Percentiles rank a stretch among this genome's conserved stretches.
Evolutionary conservation across 2,113 vertebrate genomes (phyloP).

Genomic region (Scolopax mira): DNA sequence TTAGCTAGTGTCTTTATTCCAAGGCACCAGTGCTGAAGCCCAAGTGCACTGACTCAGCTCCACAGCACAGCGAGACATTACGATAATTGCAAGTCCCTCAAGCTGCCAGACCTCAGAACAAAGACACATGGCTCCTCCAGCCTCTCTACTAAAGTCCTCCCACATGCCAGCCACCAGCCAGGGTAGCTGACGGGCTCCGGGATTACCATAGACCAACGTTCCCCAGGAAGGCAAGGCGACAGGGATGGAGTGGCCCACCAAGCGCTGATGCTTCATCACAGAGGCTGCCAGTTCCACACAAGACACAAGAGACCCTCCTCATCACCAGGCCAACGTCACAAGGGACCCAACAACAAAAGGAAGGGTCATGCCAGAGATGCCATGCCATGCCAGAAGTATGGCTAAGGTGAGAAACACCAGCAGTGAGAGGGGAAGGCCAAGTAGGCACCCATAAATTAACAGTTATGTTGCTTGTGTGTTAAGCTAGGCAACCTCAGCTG

Average conservation of each 20-base stretch:
- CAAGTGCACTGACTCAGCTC: neutral
- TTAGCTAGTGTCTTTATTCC: neutral
- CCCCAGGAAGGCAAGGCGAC: neutral
- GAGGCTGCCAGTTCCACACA: neutral
- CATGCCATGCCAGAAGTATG: neutral
- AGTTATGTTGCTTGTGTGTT: rapidly evolving
- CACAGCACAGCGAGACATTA: neutral
- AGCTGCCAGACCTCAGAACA: neutral
- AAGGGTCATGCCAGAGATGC: neutral
- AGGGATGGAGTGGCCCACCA: neutral
- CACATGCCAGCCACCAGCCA: neutral
- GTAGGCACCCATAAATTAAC: neutral
- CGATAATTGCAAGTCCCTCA: neutral
- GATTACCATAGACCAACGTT: rapidly evolving
- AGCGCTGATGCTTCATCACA: rapidly evolving
- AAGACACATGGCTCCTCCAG: neutral
- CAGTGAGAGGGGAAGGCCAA: neutral
- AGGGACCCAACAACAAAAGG: neutral
- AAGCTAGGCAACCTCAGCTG: neutral
- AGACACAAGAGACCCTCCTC: neutral
- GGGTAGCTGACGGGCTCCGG: neutral
- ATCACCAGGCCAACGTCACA: neutral
- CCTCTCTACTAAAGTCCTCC: neutral
- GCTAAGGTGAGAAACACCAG: neutral
- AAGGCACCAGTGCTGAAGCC: neutral